A percentile compares a stretch with the other conserved stretches of the same genome.
These are phyloP conservation scores for Sitodiplosis mosellana DNA, from an alignment of 1,140 invertebrate species.

Conservation along the genomic window DNA sequence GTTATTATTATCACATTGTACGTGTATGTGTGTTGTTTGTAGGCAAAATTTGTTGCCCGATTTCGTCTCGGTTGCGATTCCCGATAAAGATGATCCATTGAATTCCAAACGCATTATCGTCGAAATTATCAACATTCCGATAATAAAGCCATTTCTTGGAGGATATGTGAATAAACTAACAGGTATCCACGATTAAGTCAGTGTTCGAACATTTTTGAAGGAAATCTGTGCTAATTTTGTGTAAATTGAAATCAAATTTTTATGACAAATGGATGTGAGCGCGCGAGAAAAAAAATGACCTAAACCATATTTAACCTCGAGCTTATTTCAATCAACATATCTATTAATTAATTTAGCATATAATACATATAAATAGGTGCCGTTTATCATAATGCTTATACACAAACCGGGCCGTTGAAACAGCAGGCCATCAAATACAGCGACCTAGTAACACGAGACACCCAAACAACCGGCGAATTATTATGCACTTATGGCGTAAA, in stretches of 20 bases:
- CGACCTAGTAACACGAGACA: conserved; percentile 18
- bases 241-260: too few species aligned
- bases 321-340: background rate
- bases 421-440: conserved; percentile 15
- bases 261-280: too few species aligned
- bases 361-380: conserved; percentile 3
- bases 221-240: too few species aligned
- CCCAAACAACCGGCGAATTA: conserved; percentile 14
- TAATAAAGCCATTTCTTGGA: conserved; percentile 35
- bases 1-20: too few species aligned
- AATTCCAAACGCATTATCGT: conserved; percentile 27
- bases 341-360: too few species aligned
- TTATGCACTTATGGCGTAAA: too few species aligned
- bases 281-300: too few species aligned
- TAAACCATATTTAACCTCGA: too few species aligned
- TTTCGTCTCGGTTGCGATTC: conserved; percentile 28
- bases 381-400: conserved; percentile 34
- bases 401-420: conserved; percentile 34
- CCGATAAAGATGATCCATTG: conserved; percentile 19
- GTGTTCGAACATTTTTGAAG: background rate
- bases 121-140: conserved; percentile 29
- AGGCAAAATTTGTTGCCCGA: conserved; percentile 25
- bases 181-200: conserved; percentile 5
- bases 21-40: background rate
- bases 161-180: conserved; percentile 32